Evolutionary conservation across 2,797 vertebrate species (phyloP).

Genomic region (Phoxinus dragarum): DNA sequence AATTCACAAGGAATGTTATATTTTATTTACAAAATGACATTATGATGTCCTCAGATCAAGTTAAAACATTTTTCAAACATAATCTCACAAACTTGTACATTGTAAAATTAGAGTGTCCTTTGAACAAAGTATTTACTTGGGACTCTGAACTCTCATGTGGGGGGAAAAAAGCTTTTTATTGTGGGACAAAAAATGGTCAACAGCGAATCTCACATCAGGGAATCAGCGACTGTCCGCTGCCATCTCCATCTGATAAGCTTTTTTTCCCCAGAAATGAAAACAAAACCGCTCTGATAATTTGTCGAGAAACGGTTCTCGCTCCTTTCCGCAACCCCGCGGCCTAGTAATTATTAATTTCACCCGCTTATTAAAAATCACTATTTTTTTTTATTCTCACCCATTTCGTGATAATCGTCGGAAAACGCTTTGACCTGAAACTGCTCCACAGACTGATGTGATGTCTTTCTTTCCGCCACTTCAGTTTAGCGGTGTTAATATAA

Average conservation of each 20-base stretch:
- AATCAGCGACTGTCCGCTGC: conserved; percentile 2
- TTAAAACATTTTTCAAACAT: conserved; percentile 11
- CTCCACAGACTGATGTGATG: conserved; percentile 37
- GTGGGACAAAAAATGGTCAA: not conserved
- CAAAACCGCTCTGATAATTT: conserved; percentile 17
- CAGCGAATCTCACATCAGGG: conserved; percentile 23
- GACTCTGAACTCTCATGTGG: not conserved
- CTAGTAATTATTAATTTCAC: conserved; percentile 68
- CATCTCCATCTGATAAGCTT: conserved; percentile 28
- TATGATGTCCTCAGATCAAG: not conserved
- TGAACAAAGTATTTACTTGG: not conserved
- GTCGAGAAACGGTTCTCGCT: conserved; percentile 57
- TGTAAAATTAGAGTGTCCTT: not conserved
- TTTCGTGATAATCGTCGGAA: conserved; percentile 68
- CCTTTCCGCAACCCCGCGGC: conserved; percentile 66
- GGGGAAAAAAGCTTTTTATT: not conserved
- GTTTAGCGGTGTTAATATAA: conserved; percentile 49
- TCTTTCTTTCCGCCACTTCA: conserved; percentile 57
- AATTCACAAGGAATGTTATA: not conserved
- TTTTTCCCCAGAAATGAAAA: not conserved
- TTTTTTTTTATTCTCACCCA: conserved; percentile 79
- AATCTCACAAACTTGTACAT: conserved; percentile 16
- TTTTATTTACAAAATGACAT: not conserved
- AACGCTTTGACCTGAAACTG: conserved; percentile 67
- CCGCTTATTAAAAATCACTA: conserved; percentile 62